phyloP scores from a whole-genome alignment of 2,888 invertebrate species.

The Cosmia pyralina region DNA sequence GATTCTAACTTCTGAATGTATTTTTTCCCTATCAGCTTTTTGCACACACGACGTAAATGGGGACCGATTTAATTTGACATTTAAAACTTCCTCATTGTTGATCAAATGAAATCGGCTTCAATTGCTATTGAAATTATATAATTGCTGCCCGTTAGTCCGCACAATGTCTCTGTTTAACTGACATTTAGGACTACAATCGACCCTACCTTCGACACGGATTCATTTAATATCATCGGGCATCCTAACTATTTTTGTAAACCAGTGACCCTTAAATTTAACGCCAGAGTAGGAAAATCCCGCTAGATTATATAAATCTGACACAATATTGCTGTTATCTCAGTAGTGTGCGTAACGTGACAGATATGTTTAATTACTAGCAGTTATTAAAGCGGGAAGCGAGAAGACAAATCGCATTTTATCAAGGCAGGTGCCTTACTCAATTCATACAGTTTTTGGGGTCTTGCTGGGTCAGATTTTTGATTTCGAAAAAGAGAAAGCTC shows the following conservation, averaged over 20 bases:
- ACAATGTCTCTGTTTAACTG: constrained; percentile 41
- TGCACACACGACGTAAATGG: background rate
- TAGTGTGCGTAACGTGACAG: constrained; percentile 49
- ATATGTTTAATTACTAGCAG: constrained; percentile 52
- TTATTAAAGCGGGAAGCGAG: constrained; percentile 30
- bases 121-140: constrained; percentile 35
- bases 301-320: constrained; percentile 57
- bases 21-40: background rate
- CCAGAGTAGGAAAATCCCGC: constrained; percentile 49
- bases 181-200: constrained; percentile 40
- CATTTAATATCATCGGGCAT: constrained; percentile 22
- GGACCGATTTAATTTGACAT: constrained; percentile 6
- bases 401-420: constrained; percentile 34
- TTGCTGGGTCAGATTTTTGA: constrained; percentile 42
- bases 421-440: constrained; percentile 29
- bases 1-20: background rate
- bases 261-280: constrained; percentile 28
- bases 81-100: constrained; percentile 31
- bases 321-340: constrained; percentile 52
- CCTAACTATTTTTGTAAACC: constrained; percentile 33
- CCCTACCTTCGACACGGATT: constrained; percentile 23
- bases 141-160: constrained; percentile 10
- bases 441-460: constrained; percentile 18
- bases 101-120: constrained; percentile 28
- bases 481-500: constrained; percentile 58